Conservation (phyloP, 2,113 vertebrate genomes). For the Microcebus murinus region DNA sequence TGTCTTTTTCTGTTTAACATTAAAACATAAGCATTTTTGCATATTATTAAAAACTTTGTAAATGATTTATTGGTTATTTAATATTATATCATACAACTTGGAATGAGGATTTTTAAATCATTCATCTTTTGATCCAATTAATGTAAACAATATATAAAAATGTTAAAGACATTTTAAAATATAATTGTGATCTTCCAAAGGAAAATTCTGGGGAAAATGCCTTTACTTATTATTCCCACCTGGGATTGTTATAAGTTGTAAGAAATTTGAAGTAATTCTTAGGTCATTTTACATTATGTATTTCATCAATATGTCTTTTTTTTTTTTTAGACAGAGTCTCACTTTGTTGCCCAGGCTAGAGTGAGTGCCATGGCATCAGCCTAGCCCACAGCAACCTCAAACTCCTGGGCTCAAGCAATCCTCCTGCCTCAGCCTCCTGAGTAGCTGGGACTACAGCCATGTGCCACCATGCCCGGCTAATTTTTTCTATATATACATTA, state of each 20-base stretch:
- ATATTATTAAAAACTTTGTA: slow-evolving; percentile 26
- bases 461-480: too few species aligned
- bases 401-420: too few species aligned
- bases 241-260: background rate
- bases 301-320: background rate
- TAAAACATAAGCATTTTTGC: slow-evolving; percentile 1
- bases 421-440: too few species aligned
- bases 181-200: background rate
- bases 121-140: slow-evolving; percentile 45
- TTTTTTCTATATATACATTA: too few species aligned
- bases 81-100: slow-evolving; percentile 9
- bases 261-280: background rate
- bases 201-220: background rate
- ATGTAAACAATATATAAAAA: slow-evolving; percentile 1
- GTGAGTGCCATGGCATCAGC: too few species aligned
- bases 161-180: slow-evolving; percentile 39
- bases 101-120: slow-evolving; percentile 43
- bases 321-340: too few species aligned
- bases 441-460: too few species aligned
- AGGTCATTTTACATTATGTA: background rate
- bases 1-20: background rate
- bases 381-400: too few species aligned
- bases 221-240: background rate
- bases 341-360: too few species aligned
- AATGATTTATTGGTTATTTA: slow-evolving; percentile 28